Percentiles rank a stretch among this genome's conserved stretches.
Evolutionary conservation across 92 coral and sea anemone genomes (phyloP).

Genomic region (Hydrozoanthus gracilis): DNA sequence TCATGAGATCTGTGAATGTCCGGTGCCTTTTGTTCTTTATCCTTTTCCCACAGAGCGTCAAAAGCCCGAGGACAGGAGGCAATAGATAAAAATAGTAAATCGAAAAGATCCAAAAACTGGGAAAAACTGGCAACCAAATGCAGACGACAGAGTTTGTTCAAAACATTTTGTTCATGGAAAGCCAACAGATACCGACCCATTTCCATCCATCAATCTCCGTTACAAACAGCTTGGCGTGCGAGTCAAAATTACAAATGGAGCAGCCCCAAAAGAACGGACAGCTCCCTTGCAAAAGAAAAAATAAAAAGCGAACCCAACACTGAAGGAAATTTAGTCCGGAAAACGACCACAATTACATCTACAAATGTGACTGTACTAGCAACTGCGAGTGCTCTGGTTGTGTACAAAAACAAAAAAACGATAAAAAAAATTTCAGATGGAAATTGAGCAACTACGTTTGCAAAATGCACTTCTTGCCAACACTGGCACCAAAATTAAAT

Average conservation of each 20-base stretch:
- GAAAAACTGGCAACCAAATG: constrained; percentile 8
- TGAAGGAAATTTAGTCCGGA: too few relatives aligned
- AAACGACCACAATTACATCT: too few relatives aligned
- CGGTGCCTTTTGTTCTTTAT: not conserved
- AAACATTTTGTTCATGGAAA: not conserved
- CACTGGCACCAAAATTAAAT: not conserved
- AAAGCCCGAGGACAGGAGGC: constrained; percentile 3
- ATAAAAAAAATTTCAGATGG: not conserved
- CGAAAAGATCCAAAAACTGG: constrained; percentile 6
- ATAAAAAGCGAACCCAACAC: too few relatives aligned
- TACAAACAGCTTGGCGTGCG: constrained; percentile 1
- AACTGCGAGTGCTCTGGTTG: too few relatives aligned
- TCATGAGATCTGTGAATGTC: not conserved
- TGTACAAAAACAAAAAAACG: not conserved
- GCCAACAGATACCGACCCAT: not conserved
- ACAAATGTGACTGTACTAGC: too few relatives aligned
- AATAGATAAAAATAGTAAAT: not conserved
- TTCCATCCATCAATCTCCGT: not conserved
- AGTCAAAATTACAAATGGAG: too few relatives aligned
- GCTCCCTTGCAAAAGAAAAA: too few relatives aligned
- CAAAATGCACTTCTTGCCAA: not conserved
- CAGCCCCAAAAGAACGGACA: not conserved
- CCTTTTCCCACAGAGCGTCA: constrained; percentile 5
- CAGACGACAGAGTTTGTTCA: not conserved
- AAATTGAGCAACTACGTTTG: constrained; percentile 6